phyloP scores from a whole-genome alignment of 2,113 vertebrate species.

The Regulus satrapa region DNA sequence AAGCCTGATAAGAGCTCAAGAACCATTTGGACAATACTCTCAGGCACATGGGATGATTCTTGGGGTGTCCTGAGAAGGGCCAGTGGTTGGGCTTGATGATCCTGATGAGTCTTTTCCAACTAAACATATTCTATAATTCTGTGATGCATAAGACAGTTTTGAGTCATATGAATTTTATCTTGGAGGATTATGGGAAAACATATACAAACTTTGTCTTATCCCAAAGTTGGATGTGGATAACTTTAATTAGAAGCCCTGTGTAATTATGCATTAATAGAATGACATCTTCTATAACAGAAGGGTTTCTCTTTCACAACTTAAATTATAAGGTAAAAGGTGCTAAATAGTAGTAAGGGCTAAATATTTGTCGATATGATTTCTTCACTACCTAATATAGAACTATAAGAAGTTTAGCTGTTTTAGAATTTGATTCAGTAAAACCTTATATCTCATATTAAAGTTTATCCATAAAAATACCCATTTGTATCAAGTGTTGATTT shows the following conservation, averaged over 20 bases:
- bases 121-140: not conserved
- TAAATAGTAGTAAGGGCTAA: not conserved
- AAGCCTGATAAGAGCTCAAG: not conserved
- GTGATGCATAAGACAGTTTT: not conserved
- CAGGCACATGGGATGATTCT: rapidly evolving
- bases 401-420: not conserved
- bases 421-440: not conserved
- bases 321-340: not conserved
- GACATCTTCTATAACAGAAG: not conserved
- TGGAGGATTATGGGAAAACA: not conserved
- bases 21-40: not conserved
- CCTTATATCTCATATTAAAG: not conserved
- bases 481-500: not conserved
- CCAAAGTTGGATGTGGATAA: not conserved
- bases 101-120: not conserved
- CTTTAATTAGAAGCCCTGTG: not conserved
- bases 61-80: not conserved
- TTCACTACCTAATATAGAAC: not conserved
- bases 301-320: not conserved
- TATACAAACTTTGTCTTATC: not conserved
- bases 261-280: not conserved
- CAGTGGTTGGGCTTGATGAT: not conserved
- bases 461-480: not conserved
- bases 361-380: not conserved
- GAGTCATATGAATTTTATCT: not conserved